Conservation (phyloP, 2,113 vertebrate species). For the Galbula dea region DNA sequence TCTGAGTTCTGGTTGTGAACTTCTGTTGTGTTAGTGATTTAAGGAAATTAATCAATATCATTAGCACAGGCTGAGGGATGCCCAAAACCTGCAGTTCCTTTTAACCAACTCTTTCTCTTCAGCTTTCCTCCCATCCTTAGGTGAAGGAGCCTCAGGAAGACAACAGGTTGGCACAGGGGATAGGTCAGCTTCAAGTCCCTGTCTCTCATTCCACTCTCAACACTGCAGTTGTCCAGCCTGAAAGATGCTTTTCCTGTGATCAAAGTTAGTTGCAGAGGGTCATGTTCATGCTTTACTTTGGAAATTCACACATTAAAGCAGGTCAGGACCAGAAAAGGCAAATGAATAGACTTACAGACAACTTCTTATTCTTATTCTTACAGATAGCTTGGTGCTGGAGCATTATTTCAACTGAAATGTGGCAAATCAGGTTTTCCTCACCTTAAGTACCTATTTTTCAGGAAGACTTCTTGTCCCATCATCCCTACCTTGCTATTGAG, state of each 20-base stretch:
- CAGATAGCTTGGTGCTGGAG: neutral
- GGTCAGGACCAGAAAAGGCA: neutral
- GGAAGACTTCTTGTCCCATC: neutral
- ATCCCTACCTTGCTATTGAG: neutral
- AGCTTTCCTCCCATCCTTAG: neutral
- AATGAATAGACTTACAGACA: neutral
- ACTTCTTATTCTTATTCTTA: neutral
- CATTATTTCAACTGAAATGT: neutral
- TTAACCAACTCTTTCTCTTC: neutral
- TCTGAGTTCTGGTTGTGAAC: neutral
- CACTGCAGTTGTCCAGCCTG: neutral
- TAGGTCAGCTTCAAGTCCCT: neutral
- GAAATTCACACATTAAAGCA: neutral
- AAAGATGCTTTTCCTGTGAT: neutral
- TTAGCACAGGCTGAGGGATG: neutral
- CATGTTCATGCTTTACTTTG: neutral
- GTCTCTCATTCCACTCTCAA: neutral
- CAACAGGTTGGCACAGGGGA: neutral
- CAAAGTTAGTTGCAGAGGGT: neutral
- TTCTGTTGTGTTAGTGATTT: no score
- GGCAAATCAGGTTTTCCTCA: neutral
- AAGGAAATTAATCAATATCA: no score
- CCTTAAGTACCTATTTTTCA: neutral
- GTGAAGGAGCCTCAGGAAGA: neutral
- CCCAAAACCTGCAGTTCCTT: neutral